Percentiles rank a stretch among this genome's conserved stretches.
Evolutionary conservation across 1,140 invertebrate species (phyloP).

Genomic region (Zaprionus taronus): DNA sequence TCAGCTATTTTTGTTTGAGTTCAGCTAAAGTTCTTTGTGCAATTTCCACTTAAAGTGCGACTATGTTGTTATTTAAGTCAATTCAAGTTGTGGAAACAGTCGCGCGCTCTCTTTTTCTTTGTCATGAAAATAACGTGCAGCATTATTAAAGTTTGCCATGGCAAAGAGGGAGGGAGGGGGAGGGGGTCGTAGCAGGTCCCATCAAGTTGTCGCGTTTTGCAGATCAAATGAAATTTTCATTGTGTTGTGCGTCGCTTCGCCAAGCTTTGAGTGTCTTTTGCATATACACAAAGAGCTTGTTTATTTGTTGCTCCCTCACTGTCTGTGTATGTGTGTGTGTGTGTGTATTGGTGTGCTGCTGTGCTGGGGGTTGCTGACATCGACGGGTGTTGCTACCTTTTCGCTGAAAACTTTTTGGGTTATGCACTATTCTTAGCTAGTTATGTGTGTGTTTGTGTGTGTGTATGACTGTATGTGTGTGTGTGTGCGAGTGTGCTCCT

Average conservation of each 20-base stretch:
- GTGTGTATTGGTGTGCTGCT: slow-evolving; percentile 3
- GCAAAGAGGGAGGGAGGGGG: neutral
- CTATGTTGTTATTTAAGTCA: neutral
- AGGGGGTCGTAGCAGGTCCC: slow-evolving; percentile 23
- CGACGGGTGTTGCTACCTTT: slow-evolving; percentile 59
- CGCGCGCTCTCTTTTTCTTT: neutral
- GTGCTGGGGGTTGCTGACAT: slow-evolving; percentile 40
- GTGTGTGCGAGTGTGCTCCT: slow-evolving; percentile 1
- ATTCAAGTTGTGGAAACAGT: slow-evolving; percentile 1
- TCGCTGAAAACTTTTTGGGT: slow-evolving; percentile 59
- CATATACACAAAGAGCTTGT: slow-evolving; percentile 22
- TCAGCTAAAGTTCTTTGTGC: neutral
- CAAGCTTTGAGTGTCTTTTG: slow-evolving; percentile 39
- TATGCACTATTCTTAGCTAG: slow-evolving; percentile 56
- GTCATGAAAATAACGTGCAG: neutral
- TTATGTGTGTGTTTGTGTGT: slow-evolving; percentile 13
- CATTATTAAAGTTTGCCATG: slow-evolving; percentile 11
- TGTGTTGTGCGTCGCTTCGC: slow-evolving; percentile 61
- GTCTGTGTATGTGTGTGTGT: slow-evolving; percentile 14
- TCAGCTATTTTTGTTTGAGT: neutral
- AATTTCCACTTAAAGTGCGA: neutral
- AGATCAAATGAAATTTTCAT: slow-evolving; percentile 84
- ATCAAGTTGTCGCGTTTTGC: slow-evolving; percentile 71
- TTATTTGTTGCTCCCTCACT: neutral
- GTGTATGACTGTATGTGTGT: slow-evolving; percentile 9